Conservation (phyloP, 2,888 invertebrate genomes). For the Drosophila kuntzei region DNA sequence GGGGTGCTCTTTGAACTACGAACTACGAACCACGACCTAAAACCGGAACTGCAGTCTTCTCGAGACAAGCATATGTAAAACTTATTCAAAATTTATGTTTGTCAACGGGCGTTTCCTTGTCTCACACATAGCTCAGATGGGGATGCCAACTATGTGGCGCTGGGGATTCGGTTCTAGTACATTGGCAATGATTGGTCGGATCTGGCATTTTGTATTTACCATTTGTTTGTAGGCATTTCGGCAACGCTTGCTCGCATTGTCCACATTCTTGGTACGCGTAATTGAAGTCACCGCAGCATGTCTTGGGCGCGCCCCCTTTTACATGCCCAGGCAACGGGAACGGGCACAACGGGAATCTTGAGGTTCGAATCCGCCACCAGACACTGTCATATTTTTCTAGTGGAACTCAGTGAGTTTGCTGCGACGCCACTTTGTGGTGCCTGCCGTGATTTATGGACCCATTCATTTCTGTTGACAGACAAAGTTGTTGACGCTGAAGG, state of each 20-base stretch:
- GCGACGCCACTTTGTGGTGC: constrained; percentile 57
- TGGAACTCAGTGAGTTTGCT: constrained; percentile 12
- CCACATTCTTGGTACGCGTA: constrained; percentile 77
- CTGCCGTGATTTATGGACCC: constrained; percentile 83
- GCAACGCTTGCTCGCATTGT: constrained; percentile 64
- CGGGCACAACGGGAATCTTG: constrained; percentile 21
- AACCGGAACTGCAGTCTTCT: constrained; percentile 51
- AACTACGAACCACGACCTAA: constrained; percentile 31
- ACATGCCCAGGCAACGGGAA: constrained; percentile 54
- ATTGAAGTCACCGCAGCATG: constrained; percentile 82
- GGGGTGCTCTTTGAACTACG: constrained; percentile 30
- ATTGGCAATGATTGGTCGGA: constrained; percentile 83
- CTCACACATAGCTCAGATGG: constrained; percentile 52
- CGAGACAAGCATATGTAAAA: constrained; percentile 40
- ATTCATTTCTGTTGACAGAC: constrained; percentile 85
- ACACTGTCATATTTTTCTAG: constrained; percentile 71
- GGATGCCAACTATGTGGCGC: constrained; percentile 35
- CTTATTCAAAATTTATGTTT: constrained; percentile 70
- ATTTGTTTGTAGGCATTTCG: constrained; percentile 44
- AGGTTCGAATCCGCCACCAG: constrained; percentile 32
- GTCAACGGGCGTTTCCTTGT: constrained; percentile 71
- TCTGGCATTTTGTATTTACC: constrained; percentile 35
- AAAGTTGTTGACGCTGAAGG: constrained; percentile 82
- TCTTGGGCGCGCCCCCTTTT: constrained; percentile 70
- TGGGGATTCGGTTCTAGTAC: constrained; percentile 73